Percentiles rank a stretch among this genome's conserved stretches.
Evolutionary conservation across 2,888 invertebrate species (phyloP).

Genomic region (Melangyna quadrimaculata): DNA sequence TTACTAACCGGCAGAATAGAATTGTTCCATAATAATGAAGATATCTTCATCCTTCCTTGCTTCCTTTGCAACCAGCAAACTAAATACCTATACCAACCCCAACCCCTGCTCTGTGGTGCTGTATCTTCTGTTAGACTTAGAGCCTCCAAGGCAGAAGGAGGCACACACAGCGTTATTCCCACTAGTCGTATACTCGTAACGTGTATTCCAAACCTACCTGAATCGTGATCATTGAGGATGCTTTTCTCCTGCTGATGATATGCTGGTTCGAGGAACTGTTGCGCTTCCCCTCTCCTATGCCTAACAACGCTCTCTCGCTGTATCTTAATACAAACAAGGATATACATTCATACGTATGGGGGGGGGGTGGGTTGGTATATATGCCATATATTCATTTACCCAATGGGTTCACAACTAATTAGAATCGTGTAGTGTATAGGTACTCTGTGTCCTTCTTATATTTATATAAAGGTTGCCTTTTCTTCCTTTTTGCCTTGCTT

Average conservation of each 20-base stretch:
- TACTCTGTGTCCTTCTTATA: constrained; percentile 1
- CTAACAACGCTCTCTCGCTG: constrained; percentile 15
- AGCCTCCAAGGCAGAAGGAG: constrained; percentile 23
- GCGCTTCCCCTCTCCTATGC: constrained; percentile 43
- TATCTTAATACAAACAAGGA: background rate
- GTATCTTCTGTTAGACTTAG: background rate
- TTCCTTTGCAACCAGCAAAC: background rate
- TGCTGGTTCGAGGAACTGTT: constrained; percentile 44
- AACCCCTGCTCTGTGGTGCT: background rate
- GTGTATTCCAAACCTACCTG: constrained; percentile 44
- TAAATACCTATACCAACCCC: background rate
- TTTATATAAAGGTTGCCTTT: constrained; percentile 1
- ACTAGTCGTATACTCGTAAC: constrained; percentile 31
- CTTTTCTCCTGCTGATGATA: constrained; percentile 13
- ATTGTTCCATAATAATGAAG: constrained; percentile 66
- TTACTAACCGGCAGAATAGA: constrained; percentile 62
- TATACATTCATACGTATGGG: background rate
- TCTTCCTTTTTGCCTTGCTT: background rate
- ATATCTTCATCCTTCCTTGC: constrained; percentile 49
- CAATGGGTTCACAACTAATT: constrained; percentile 67
- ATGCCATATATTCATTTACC: constrained; percentile 60
- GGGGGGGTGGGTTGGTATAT: constrained; percentile 32
- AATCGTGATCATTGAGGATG: constrained; percentile 58
- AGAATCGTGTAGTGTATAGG: constrained; percentile 44
- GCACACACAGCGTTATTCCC: constrained; percentile 46